These are phyloP conservation scores for Turnix velox DNA, from an alignment of 2,113 vertebrate genomes.

Conservation along the genomic window DNA sequence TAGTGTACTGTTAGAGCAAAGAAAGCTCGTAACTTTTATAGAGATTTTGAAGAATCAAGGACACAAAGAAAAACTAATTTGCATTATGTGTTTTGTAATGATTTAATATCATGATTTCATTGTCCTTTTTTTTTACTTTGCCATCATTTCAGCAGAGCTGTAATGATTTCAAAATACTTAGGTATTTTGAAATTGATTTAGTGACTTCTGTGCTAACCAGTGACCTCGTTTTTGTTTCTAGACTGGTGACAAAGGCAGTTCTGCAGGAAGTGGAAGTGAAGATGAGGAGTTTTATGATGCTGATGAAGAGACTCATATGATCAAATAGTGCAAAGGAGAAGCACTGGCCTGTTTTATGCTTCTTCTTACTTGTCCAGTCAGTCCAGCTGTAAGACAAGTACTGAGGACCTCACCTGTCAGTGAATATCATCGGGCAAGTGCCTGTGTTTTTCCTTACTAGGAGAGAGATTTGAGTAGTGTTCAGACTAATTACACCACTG, in stretches of 20 bases:
- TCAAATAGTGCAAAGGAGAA: slow-evolving; percentile 64
- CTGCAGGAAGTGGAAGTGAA: slow-evolving; percentile 65
- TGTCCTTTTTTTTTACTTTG: neutral
- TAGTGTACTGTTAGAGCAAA: neutral
- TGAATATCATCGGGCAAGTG: neutral
- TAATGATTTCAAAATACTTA: neutral
- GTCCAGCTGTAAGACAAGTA: neutral
- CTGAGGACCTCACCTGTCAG: neutral
- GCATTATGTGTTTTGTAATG: neutral
- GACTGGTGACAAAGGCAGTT: slow-evolving; percentile 59
- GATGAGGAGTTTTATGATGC: slow-evolving; percentile 78
- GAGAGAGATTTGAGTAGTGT: neutral
- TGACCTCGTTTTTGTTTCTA: neutral
- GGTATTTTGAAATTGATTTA: neutral
- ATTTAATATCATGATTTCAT: neutral
- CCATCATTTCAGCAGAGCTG: neutral
- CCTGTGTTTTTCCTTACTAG: neutral
- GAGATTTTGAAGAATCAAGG: neutral
- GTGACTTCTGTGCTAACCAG: neutral
- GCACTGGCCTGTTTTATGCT: neutral
- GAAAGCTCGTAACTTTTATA: neutral
- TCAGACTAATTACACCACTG: neutral
- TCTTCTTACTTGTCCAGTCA: neutral
- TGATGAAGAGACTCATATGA: slow-evolving; percentile 78
- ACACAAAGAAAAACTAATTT: neutral